phyloP scores from a whole-genome alignment of 92 coral and sea anemone genomes.

The Micromussa lordhowensis region DNA sequence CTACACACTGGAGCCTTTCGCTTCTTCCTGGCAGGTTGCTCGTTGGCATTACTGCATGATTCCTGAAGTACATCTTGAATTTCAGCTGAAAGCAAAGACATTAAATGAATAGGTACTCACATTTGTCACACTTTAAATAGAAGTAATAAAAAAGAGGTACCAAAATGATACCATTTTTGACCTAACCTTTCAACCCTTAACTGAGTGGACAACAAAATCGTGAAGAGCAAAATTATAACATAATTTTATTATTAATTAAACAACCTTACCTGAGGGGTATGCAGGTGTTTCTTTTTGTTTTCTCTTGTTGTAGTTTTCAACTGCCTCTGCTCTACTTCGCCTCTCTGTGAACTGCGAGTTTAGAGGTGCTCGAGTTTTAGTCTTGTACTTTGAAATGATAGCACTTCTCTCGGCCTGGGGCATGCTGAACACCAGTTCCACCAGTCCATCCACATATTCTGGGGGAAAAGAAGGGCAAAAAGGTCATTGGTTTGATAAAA shows the following conservation, averaged over 20 bases:
- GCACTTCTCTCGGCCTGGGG: constrained; percentile 16
- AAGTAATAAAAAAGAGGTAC: background rate
- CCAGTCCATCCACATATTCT: constrained; percentile 58
- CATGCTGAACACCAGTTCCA: constrained; percentile 46
- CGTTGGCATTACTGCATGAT: constrained; percentile 29
- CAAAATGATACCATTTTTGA: background rate
- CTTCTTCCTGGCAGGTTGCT: constrained; percentile 56
- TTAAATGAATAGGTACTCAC: background rate
- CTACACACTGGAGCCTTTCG: constrained; percentile 49
- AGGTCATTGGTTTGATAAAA: background rate
- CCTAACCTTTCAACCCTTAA: background rate
- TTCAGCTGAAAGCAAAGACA: constrained; percentile 39
- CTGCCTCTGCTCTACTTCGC: constrained; percentile 53
- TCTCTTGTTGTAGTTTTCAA: constrained; percentile 60
- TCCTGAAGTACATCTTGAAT: constrained; percentile 40
- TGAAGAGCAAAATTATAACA: background rate
- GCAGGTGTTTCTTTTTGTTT: constrained; percentile 49
- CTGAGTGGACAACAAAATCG: background rate
- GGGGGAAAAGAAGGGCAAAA: background rate
- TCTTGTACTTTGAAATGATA: constrained; percentile 48
- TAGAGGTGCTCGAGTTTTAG: constrained; percentile 58
- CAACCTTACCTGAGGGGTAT: constrained; percentile 53
- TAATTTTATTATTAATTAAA: background rate
- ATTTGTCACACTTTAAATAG: background rate
- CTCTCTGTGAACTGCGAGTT: constrained; percentile 58